Percentiles rank a stretch among this genome's conserved stretches.
phyloP scores from a whole-genome alignment of 2,888 invertebrate genomes.

The Caenorhabditis plicata region DNA sequence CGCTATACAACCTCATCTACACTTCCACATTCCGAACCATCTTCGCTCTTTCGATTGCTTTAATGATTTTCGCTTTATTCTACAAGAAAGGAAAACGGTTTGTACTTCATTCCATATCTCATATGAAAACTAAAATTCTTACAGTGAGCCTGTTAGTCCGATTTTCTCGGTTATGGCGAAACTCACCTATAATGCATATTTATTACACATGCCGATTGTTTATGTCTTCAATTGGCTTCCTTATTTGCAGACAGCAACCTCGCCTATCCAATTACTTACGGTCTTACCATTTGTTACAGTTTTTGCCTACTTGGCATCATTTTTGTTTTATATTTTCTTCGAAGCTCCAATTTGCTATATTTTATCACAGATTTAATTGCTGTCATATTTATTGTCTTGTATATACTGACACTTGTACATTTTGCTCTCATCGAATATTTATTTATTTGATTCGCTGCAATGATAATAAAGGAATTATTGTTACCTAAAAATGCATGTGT shows the following conservation, averaged over 20 bases:
- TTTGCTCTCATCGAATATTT: too few species aligned
- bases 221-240: conserved; percentile 57
- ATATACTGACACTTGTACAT: too few species aligned
- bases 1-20: conserved; percentile 59
- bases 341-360: conserved; percentile 49
- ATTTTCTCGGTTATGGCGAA: conserved; percentile 53
- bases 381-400: too few species aligned
- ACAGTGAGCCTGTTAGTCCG: conserved; percentile 33
- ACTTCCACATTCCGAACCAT: conserved; percentile 59
- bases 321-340: conserved; percentile 57
- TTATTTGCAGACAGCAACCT: conserved; percentile 53
- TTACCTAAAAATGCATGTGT: too few species aligned
- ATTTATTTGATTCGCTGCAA: too few species aligned
- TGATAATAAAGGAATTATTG: too few species aligned
- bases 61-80: conserved; percentile 47
- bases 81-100: conserved; percentile 36
- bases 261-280: conserved; percentile 49
- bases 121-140: conserved; percentile 1
- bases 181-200: conserved; percentile 59
- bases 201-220: conserved; percentile 63
- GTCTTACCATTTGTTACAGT: conserved; percentile 54
- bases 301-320: conserved; percentile 50
- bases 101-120: background rate
- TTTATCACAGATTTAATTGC: too few species aligned
- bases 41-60: conserved; percentile 52